A percentile compares a stretch with the other conserved stretches of the same genome.
phyloP scores from a whole-genome alignment of 2,113 vertebrate genomes.

The Aegotheles bennettii region DNA sequence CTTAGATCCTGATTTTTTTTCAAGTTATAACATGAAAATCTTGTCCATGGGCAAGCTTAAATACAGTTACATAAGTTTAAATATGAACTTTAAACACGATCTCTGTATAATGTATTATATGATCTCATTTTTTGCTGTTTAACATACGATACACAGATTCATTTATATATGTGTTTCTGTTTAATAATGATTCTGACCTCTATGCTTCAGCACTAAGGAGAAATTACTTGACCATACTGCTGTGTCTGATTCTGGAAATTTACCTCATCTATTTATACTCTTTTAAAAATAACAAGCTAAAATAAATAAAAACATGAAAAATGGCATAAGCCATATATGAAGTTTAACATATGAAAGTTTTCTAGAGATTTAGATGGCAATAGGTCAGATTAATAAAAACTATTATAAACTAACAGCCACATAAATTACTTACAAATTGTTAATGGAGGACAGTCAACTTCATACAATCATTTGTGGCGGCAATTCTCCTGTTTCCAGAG shows the following conservation, averaged over 20 bases:
- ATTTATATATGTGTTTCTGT: not conserved
- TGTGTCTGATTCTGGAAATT: not conserved
- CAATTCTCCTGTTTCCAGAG: not conserved
- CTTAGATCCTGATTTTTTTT: not conserved
- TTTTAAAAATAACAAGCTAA: not conserved
- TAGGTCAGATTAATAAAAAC: not conserved
- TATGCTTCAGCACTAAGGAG: not conserved
- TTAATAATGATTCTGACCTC: not conserved
- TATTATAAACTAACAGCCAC: not conserved
- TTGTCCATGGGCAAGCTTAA: not conserved
- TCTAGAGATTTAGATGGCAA: not conserved
- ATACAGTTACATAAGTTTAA: not conserved
- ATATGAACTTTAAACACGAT: not conserved
- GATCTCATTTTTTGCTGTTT: not conserved
- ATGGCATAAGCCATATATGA: not conserved
- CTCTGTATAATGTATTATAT: not conserved
- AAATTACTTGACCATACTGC: rapidly evolving
- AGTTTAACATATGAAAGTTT: not conserved
- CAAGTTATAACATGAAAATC: not conserved
- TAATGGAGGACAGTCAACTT: not conserved
- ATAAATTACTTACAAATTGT: not conserved
- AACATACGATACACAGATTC: not conserved
- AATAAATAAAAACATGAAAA: not conserved
- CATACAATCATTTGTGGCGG: not conserved
- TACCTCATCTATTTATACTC: not conserved